These are phyloP conservation scores for Drosophila virilis DNA, from an alignment of 1,140 invertebrate genomes.

Conservation along the genomic window DNA sequence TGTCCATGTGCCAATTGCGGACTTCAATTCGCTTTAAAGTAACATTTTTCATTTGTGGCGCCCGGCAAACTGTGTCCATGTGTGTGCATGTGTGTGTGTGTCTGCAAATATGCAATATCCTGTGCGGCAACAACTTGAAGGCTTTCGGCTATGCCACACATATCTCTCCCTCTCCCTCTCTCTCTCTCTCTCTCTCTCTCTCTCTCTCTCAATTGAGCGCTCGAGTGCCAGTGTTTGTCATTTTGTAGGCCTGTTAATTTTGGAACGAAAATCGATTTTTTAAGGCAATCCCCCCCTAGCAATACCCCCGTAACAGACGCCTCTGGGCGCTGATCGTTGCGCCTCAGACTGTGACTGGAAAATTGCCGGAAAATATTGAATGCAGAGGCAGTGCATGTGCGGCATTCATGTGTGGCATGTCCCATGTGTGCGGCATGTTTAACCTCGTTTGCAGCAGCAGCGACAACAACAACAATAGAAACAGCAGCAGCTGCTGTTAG, in stretches of 20 bases:
- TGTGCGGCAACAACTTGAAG: slow-evolving; percentile 51
- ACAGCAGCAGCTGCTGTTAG: background rate
- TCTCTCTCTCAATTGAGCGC: slow-evolving; percentile 44
- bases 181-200: slow-evolving; percentile 8
- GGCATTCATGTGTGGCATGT: slow-evolving; percentile 40
- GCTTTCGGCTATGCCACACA: slow-evolving; percentile 27
- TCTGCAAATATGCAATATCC: slow-evolving; percentile 77
- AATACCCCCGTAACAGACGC: background rate
- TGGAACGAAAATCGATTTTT: slow-evolving; percentile 80
- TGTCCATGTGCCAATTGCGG: slow-evolving; percentile 52
- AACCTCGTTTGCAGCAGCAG: slow-evolving; percentile 67
- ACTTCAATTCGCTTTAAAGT: slow-evolving; percentile 70
- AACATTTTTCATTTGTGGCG: slow-evolving; percentile 68
- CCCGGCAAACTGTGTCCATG: background rate
- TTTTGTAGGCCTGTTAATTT: slow-evolving; percentile 81
- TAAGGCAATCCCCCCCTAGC: slow-evolving; percentile 13
- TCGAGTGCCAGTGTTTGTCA: slow-evolving; percentile 78
- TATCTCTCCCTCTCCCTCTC: slow-evolving; percentile 6
- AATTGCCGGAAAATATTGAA: slow-evolving; percentile 79
- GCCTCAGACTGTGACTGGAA: slow-evolving; percentile 46
- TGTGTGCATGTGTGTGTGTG: slow-evolving; percentile 5
- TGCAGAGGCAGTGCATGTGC: slow-evolving; percentile 13
- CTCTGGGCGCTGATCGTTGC: slow-evolving; percentile 33
- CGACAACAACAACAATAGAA: slow-evolving; percentile 14
- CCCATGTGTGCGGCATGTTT: slow-evolving; percentile 69